phyloP scores from a whole-genome alignment of 1,140 invertebrate genomes.

The Lordiphosa clarofinis region DNA sequence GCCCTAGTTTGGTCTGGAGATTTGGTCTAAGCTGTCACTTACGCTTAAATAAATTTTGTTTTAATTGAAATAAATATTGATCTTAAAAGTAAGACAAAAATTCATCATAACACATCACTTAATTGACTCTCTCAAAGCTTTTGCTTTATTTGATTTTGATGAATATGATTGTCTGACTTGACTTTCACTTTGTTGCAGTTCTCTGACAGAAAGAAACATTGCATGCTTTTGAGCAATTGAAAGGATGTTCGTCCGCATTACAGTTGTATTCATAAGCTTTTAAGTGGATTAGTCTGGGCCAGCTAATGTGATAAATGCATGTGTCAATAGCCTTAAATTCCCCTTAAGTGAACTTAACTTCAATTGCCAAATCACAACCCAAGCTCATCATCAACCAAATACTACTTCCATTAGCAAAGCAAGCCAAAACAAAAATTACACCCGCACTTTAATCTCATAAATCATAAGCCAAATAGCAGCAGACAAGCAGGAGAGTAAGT shows the following conservation, averaged over 20 bases:
- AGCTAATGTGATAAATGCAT: constrained; percentile 62
- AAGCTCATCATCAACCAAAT: not conserved
- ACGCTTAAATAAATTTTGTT: too few relatives aligned
- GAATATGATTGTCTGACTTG: constrained; percentile 38
- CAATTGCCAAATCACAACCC: not conserved
- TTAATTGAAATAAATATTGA: too few relatives aligned
- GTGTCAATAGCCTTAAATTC: constrained; percentile 10
- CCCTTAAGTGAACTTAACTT: too few relatives aligned
- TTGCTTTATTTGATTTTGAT: constrained; percentile 45
- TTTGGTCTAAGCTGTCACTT: too few relatives aligned
- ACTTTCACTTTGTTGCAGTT: constrained; percentile 2
- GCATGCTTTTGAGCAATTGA: constrained; percentile 39
- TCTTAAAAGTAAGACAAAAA: too few relatives aligned
- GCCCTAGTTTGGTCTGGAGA: too few relatives aligned
- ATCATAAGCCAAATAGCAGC: constrained; percentile 39
- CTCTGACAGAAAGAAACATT: constrained; percentile 19
- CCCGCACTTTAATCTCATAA: constrained; percentile 62
- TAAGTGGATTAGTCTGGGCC: constrained; percentile 60
- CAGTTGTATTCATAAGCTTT: constrained; percentile 43
- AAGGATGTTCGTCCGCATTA: constrained; percentile 26
- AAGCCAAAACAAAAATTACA: constrained; percentile 1
- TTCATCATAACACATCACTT: too few relatives aligned
- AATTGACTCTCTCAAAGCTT: constrained; percentile 3
- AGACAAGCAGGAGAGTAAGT: not conserved
- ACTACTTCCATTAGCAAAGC: too few relatives aligned